These are phyloP conservation scores for Bubalus kerabau DNA, from an alignment of 2,113 vertebrate genomes.

Conservation along the genomic window DNA sequence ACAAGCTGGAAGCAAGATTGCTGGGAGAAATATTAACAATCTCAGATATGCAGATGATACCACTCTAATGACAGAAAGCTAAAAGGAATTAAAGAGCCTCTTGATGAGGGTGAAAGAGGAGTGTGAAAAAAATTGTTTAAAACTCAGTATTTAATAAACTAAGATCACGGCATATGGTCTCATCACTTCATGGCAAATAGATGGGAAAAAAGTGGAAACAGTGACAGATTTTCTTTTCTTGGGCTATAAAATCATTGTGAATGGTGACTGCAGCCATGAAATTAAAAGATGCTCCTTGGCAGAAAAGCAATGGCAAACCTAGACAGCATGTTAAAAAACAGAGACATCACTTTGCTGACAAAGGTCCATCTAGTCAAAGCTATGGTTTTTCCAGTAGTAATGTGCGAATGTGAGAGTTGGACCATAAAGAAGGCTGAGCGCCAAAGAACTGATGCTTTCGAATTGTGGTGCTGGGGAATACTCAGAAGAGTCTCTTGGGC, in stretches of 20 bases:
- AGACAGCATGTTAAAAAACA: neutral
- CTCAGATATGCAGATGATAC: neutral
- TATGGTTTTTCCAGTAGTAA: neutral
- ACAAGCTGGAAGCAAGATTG: neutral
- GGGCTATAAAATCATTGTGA: neutral
- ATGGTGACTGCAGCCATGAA: neutral
- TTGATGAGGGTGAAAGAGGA: neutral
- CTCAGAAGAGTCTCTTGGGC: neutral
- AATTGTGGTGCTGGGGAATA: neutral
- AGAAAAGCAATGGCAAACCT: neutral
- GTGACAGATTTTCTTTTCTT: neutral
- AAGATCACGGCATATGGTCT: neutral
- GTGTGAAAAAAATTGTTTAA: neutral
- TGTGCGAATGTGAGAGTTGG: neutral
- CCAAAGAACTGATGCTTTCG: neutral
- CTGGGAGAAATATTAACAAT: neutral
- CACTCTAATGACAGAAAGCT: neutral
- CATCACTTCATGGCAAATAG: neutral
- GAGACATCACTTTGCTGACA: neutral
- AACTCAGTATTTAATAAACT: neutral
- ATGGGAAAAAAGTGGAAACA: neutral
- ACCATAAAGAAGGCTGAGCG: neutral
- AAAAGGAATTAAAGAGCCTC: neutral
- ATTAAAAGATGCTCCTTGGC: neutral
- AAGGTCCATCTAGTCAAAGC: neutral